Evolutionary conservation across 2,888 invertebrate genomes (phyloP).

Genomic region (Ectemnius lituratus): DNA sequence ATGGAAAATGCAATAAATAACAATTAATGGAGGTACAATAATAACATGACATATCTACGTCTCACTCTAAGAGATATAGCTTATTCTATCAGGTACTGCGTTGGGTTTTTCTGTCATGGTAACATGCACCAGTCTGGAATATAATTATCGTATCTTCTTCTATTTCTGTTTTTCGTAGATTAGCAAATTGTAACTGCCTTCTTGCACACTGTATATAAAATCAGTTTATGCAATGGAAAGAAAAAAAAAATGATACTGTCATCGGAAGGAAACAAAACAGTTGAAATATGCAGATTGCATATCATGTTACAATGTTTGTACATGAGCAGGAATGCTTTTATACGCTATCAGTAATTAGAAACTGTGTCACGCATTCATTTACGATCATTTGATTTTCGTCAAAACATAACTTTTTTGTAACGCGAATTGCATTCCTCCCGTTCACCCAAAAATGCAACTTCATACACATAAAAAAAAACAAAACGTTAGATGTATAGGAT

Average conservation of each 20-base stretch:
- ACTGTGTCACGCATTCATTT: too few relatives aligned
- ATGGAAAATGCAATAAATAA: constrained; percentile 76
- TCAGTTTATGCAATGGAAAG: constrained; percentile 20
- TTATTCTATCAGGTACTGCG: constrained; percentile 78
- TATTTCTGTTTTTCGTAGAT: constrained; percentile 43
- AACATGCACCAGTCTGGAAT: constrained; percentile 77
- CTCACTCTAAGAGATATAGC: constrained; percentile 76
- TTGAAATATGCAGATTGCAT: constrained; percentile 17
- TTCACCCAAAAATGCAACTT: too few relatives aligned
- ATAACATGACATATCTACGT: constrained; percentile 76
- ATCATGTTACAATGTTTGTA: constrained; percentile 17
- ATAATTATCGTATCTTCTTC: constrained; percentile 56
- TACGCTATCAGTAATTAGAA: too few relatives aligned
- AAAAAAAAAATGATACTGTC: constrained; percentile 8
- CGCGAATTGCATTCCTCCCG: too few relatives aligned
- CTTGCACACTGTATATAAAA: constrained; percentile 35
- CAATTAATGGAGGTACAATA: constrained; percentile 75
- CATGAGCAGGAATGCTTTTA: background rate
- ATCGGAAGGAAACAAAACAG: constrained; percentile 39
- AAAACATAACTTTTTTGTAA: too few relatives aligned
- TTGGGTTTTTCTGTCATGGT: constrained; percentile 77
- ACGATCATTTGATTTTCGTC: too few relatives aligned
- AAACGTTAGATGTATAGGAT: too few relatives aligned
- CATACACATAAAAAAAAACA: too few relatives aligned
- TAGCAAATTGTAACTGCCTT: constrained; percentile 48